These are phyloP conservation scores for Melanaphis sacchari DNA, from an alignment of 1,140 invertebrate genomes.

Conservation along the genomic window DNA sequence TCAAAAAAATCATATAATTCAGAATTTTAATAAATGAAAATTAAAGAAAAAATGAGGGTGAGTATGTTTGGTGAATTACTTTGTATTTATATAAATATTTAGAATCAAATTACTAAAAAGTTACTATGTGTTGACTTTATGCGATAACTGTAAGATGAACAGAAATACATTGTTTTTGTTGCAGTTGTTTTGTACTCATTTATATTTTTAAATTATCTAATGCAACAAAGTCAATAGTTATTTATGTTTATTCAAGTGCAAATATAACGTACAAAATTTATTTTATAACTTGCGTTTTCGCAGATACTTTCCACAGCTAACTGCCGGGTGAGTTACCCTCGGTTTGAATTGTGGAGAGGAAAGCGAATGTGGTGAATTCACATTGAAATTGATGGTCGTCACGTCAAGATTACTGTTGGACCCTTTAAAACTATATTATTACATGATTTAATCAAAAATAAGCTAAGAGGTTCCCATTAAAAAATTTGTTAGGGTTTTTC, in stretches of 20 bases:
- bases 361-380: conserved; percentile 55
- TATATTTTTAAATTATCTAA: conserved; percentile 16
- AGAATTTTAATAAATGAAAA: not conserved
- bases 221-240: conserved; percentile 44
- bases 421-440: conserved; percentile 44
- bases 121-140: conserved; percentile 21
- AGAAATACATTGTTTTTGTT: conserved; percentile 52
- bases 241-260: conserved; percentile 40
- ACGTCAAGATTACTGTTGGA: conserved; percentile 52
- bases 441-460: conserved; percentile 51
- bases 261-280: conserved; percentile 58
- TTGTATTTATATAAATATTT: not conserved
- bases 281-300: conserved; percentile 62
- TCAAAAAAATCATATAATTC: not conserved
- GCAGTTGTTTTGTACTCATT: conserved; percentile 41
- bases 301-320: conserved; percentile 62
- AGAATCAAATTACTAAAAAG: not conserved
- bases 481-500: conserved; percentile 48
- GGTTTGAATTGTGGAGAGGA: conserved; percentile 58
- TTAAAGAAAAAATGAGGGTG: not conserved
- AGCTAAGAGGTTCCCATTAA: conserved; percentile 36
- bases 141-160: conserved; percentile 40
- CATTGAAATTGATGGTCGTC: conserved; percentile 51
- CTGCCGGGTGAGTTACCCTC: conserved; percentile 58
- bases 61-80: not conserved